Conservation (phyloP, 2,113 vertebrate genomes). For the Coracopsis vasa region DNA sequence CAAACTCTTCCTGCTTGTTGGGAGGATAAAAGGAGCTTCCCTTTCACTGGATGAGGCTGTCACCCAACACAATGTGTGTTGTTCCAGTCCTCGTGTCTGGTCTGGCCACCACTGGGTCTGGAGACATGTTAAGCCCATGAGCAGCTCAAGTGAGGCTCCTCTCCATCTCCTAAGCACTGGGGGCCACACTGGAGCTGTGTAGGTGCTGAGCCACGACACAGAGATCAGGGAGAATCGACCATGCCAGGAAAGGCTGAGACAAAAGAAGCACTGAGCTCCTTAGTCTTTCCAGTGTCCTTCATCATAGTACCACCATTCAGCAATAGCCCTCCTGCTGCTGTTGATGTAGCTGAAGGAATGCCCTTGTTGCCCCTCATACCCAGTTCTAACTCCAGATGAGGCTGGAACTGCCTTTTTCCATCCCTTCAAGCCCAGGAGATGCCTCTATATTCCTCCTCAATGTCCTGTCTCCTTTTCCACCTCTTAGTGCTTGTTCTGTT, state of each 20-base stretch:
- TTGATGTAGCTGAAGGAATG: neutral
- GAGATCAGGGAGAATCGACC: neutral
- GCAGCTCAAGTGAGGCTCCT: neutral
- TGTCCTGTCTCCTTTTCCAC: neutral
- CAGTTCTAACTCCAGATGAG: neutral
- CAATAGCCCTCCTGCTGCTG: neutral
- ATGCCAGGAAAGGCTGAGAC: neutral
- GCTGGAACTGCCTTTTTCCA: neutral
- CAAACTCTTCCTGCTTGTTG: neutral
- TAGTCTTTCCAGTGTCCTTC: neutral
- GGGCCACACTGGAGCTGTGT: neutral
- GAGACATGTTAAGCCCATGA: neutral
- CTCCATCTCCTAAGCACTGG: neutral
- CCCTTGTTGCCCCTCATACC: neutral
- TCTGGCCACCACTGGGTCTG: neutral
- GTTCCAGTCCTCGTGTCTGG: neutral
- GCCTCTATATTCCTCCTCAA: neutral
- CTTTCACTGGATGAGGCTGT: neutral
- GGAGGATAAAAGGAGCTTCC: neutral
- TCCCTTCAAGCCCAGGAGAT: neutral
- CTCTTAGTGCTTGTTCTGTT: neutral
- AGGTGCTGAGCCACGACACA: rapidly evolving
- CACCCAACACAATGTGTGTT: neutral
- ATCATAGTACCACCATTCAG: neutral
- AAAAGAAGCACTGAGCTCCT: neutral